Evolutionary conservation across 2,113 vertebrate species (phyloP), one percentile per base, ranked within the genome.

Genomic region (Carassius auratus): DNA sequence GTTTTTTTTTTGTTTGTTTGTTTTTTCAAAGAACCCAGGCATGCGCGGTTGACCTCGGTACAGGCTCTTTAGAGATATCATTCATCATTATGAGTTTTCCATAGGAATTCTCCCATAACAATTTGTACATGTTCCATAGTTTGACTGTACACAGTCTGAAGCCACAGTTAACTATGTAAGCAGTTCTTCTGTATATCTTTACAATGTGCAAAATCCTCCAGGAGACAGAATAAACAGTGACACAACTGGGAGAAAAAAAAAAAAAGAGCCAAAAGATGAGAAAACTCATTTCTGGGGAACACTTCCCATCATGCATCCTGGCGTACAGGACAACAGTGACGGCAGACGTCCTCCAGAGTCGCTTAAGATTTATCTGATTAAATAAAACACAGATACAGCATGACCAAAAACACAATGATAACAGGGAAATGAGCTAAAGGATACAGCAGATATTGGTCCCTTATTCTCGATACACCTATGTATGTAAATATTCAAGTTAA

Each of bases 201-300:
- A 98, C 97, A 97, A 96, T 98, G 97, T 98, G 97, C 97, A 99
- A 98, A 98, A 97, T 96, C 95, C 95, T 97, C 96, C 95, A 94
- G 92, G 92, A 92, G 91, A 92, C 87, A 86, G 87, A 93, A 87
- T 83, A 76, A 95, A 96, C 95, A 97, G 95, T 95, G 95, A 96
- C 95, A 96, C 89, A 94, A 96, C 85, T 8, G 14, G 62, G 62
- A 66, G 68, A 38, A 33, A 17, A 69, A 38, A 38, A 8, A 4
- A 42, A 36, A 36, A 69, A 38, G 5, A 8, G 2, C 45, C 45
- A 42, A 71, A 71, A 21, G 36, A n/a, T 73, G 69, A 36, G 68
- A 12, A 61, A 38, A 71, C 68, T 10, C 36, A n/a, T 57, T 68
- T 55, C 79, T 13, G 86, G 69, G 45, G 45, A 78, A 69, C 76